These are phyloP conservation scores for Carposina sasakii DNA, from an alignment of 1,140 invertebrate species.

Conservation along the genomic window DNA sequence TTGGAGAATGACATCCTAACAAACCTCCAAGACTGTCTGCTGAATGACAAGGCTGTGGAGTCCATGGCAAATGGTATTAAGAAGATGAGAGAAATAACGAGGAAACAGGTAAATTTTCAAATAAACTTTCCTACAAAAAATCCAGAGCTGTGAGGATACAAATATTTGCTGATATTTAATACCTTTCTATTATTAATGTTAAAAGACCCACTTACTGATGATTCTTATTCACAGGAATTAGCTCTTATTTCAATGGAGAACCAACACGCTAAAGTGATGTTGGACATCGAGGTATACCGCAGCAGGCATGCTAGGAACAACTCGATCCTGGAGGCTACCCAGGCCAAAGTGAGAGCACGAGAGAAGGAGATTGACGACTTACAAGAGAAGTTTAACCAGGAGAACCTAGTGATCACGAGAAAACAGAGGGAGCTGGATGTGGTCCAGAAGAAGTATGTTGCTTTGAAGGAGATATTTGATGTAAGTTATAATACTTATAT, in stretches of 20 bases:
- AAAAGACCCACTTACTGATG: background rate
- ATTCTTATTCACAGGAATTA: constrained; percentile 67
- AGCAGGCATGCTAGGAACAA: constrained; percentile 59
- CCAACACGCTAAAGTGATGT: constrained; percentile 73
- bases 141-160: too few relatives aligned
- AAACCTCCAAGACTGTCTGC: constrained; percentile 78
- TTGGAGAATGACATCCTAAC: constrained; percentile 78
- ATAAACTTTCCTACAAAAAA: too few relatives aligned
- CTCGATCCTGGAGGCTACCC: constrained; percentile 44
- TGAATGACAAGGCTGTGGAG: constrained; percentile 77
- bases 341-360: constrained; percentile 44
- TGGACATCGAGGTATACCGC: constrained; percentile 76
- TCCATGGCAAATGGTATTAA: constrained; percentile 64
- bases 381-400: constrained; percentile 71
- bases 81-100: constrained; percentile 61
- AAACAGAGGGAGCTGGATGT: constrained; percentile 73
- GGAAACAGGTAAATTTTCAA: constrained; percentile 66
- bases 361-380: constrained; percentile 66
- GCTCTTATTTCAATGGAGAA: constrained; percentile 77
- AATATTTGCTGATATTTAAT: background rate
- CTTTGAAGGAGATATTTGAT: constrained; percentile 66
- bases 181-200: background rate
- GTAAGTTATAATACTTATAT: too few relatives aligned
- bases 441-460: constrained; percentile 73
- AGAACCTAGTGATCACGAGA: constrained; percentile 57